phyloP scores from a whole-genome alignment of 2,113 vertebrate genomes.

The Dascyllus trimaculatus region DNA sequence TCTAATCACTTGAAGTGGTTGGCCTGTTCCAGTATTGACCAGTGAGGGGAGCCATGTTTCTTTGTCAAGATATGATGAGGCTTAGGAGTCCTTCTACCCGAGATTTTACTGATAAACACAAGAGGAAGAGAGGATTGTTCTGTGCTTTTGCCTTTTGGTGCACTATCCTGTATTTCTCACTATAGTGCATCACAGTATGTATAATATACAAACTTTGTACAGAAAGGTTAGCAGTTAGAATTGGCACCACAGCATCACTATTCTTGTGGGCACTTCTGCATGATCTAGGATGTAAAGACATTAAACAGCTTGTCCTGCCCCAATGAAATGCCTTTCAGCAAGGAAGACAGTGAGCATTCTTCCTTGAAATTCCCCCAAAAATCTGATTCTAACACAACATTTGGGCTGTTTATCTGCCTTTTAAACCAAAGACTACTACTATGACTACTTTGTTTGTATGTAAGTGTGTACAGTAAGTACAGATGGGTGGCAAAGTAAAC shows the following conservation, averaged over 20 bases:
- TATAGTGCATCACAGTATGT: too few species aligned
- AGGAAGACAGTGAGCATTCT: too few species aligned
- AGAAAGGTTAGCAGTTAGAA: neutral
- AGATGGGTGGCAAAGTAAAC: too few species aligned
- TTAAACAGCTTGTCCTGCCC: neutral
- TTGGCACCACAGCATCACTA: too few species aligned
- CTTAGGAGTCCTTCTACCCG: neutral
- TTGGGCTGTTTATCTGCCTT: too few species aligned
- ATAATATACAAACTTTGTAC: neutral
- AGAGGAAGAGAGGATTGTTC: neutral
- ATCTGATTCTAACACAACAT: too few species aligned
- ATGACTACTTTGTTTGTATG: too few species aligned
- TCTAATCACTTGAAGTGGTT: neutral
- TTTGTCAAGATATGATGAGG: neutral
- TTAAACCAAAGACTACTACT: too few species aligned
- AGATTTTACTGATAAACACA: neutral
- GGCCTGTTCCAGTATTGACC: slow-evolving; percentile 37
- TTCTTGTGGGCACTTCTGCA: neutral
- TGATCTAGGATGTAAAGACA: neutral
- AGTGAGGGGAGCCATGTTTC: slow-evolving; percentile 56
- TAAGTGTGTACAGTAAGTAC: too few species aligned
- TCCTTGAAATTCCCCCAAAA: too few species aligned
- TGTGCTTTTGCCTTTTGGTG: too few species aligned
- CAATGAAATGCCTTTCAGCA: too few species aligned
- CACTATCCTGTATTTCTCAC: neutral